These are phyloP conservation scores for Acanthurus lineatus DNA, from an alignment of 2,797 vertebrate genomes.

Conservation along the genomic window DNA sequence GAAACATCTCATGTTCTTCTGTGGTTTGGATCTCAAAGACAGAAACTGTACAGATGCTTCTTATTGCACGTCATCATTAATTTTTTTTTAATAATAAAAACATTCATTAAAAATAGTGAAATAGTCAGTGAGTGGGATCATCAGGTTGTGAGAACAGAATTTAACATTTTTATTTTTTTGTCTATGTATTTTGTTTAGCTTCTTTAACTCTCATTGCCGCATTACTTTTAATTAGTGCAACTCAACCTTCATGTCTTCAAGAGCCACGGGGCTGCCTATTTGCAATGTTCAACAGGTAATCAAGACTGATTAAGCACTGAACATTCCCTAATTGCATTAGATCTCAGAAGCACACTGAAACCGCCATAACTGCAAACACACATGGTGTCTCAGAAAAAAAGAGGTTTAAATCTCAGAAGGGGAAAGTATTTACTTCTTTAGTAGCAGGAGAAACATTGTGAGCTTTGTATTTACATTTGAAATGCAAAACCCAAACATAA, in stretches of 20 bases:
- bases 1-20: neutral
- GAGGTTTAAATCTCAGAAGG: slow-evolving; percentile 23
- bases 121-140: neutral
- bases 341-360: slow-evolving; percentile 65
- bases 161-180: neutral
- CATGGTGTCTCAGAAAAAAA: slow-evolving; percentile 21
- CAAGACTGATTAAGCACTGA: slow-evolving; percentile 79
- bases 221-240: slow-evolving; percentile 67
- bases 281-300: slow-evolving; percentile 79
- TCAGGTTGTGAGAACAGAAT: slow-evolving; percentile 8
- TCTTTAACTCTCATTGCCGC: slow-evolving; percentile 40
- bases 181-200: slow-evolving; percentile 36
- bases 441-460: slow-evolving; percentile 24
- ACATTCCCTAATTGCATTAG: slow-evolving; percentile 77
- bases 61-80: neutral
- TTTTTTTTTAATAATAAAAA: neutral
- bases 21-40: neutral
- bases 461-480: slow-evolving; percentile 7
- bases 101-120: neutral
- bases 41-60: neutral
- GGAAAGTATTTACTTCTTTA: slow-evolving; percentile 26
- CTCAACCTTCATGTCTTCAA: slow-evolving; percentile 51
- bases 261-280: slow-evolving; percentile 60
- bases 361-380: slow-evolving; percentile 63
- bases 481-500: slow-evolving; percentile 19